A percentile compares a stretch with the other conserved stretches of the same genome.
These are phyloP conservation scores for Platycheirus albimanus DNA, from an alignment of 2,888 invertebrate genomes.

Conservation along the genomic window DNA sequence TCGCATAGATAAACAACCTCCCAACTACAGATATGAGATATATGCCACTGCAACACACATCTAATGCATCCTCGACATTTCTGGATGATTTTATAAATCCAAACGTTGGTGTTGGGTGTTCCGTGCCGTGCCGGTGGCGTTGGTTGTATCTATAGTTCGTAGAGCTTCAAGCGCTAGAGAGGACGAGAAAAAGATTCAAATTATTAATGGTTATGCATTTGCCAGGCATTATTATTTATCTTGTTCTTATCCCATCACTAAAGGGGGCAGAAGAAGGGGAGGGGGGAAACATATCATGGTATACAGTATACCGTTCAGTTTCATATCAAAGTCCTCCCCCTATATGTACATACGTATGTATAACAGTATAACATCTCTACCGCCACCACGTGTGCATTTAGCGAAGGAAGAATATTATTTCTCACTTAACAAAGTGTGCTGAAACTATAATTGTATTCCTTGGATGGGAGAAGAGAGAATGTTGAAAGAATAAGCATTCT, in stretches of 20 bases:
- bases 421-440: conserved; percentile 69
- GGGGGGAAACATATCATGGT: conserved; percentile 17
- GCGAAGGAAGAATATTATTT: conserved; percentile 62
- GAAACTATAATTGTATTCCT: conserved; percentile 66
- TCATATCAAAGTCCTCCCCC: conserved; percentile 23
- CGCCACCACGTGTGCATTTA: conserved; percentile 38
- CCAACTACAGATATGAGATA: conserved; percentile 40
- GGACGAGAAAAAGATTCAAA: conserved; percentile 56
- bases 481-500: conserved; percentile 46
- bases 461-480: conserved; percentile 53
- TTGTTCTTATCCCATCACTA: conserved; percentile 31
- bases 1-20: conserved; percentile 14
- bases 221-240: conserved; percentile 69
- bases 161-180: not conserved
- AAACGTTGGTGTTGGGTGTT: conserved; percentile 31
- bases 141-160: no score
- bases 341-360: no score
- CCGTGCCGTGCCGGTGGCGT: not conserved
- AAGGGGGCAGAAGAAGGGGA: not conserved
- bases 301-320: conserved; percentile 17
- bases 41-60: conserved; percentile 7
- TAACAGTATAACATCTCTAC: not conserved
- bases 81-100: conserved; percentile 64
- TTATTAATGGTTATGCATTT: conserved; percentile 71
- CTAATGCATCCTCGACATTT: conserved; percentile 48